These are phyloP conservation scores for Nudaria mundana DNA, from an alignment of 2,888 invertebrate species.

Conservation along the genomic window DNA sequence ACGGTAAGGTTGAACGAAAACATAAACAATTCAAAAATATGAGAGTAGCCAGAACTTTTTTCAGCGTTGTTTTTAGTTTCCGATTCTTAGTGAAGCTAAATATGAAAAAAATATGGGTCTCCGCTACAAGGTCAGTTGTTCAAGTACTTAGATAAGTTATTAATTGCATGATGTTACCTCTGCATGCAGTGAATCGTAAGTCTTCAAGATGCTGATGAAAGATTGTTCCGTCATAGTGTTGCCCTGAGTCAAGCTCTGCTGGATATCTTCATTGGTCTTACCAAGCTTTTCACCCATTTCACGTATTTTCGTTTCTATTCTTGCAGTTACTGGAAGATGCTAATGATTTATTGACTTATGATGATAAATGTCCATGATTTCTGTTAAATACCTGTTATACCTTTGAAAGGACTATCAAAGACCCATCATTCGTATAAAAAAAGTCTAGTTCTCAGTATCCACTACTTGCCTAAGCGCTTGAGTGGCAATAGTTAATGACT, in stretches of 20 bases:
- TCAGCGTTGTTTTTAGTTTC: background rate
- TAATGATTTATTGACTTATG: no score
- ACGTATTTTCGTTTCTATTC: conserved; percentile 72
- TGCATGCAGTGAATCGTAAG: conserved; percentile 75
- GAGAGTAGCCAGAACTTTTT: background rate
- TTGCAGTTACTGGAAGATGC: background rate
- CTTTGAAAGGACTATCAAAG: no score
- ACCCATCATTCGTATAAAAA: no score
- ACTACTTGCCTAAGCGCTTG: no score
- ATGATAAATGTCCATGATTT: no score
- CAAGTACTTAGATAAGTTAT: no score
- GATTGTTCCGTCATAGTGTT: conserved; percentile 78
- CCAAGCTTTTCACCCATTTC: conserved; percentile 74
- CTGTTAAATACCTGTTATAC: no score
- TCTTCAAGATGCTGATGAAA: conserved; percentile 76
- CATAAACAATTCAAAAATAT: no score
- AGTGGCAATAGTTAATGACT: no score
- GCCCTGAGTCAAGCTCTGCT: conserved; percentile 81
- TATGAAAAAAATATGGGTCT: background rate
- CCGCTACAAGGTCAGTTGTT: no score
- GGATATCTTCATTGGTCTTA: conserved; percentile 80
- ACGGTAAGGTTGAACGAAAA: no score
- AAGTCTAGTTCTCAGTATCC: no score
- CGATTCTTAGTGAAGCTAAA: background rate
- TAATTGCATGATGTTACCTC: conserved; percentile 59